A percentile compares a stretch with the other conserved stretches of the same genome.
These are phyloP conservation scores for Dermochelys coriacea DNA, from an alignment of 2,797 vertebrate genomes.

Conservation along the genomic window DNA sequence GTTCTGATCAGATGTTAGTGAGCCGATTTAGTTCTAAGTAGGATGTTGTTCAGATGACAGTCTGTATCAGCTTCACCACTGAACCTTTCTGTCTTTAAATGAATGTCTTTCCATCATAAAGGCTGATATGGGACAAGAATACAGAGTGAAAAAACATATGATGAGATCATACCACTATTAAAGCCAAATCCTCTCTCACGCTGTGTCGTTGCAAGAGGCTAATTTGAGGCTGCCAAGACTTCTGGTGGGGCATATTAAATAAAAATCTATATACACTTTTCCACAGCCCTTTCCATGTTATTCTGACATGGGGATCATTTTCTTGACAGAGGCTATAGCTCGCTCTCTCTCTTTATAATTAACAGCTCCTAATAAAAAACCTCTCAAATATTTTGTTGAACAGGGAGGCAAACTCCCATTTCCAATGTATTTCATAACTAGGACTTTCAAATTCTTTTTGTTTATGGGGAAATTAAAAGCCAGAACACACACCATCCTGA, in stretches of 20 bases:
- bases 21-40: not conserved
- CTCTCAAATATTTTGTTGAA: not conserved
- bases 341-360: not conserved
- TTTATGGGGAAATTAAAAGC: constrained; percentile 10
- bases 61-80: not conserved
- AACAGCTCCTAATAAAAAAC: not conserved
- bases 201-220: constrained; percentile 14
- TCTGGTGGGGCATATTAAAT: constrained; percentile 17
- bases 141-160: not conserved
- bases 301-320: not conserved
- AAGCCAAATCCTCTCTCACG: constrained; percentile 44
- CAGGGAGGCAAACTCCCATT: not conserved
- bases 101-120: not conserved
- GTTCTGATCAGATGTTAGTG: not conserved
- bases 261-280: not conserved
- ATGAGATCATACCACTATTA: constrained; percentile 51
- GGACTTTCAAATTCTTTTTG: not conserved
- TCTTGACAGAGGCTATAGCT: not conserved
- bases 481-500: not conserved
- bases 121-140: not conserved
- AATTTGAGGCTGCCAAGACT: constrained; percentile 43
- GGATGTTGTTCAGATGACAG: not conserved
- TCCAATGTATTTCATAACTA: not conserved
- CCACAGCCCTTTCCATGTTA: not conserved
- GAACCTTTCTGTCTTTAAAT: constrained; percentile 36